Percentiles rank a stretch among this genome's conserved stretches.
These are phyloP conservation scores for Aegotheles bennettii DNA, from an alignment of 2,113 vertebrate genomes.

Conservation along the genomic window DNA sequence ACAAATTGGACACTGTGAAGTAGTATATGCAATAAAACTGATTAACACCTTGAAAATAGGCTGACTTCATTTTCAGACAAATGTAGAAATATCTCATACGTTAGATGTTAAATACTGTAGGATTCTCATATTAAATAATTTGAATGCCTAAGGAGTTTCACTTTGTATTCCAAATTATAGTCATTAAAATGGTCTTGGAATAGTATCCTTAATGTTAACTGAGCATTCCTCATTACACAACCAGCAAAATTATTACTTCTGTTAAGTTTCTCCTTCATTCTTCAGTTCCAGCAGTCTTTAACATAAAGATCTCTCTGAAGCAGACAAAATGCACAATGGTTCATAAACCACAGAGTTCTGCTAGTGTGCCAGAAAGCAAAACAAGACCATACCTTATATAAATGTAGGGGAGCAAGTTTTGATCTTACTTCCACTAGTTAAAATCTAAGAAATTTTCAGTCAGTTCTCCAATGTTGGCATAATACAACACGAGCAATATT, in stretches of 20 bases:
- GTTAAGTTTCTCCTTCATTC: neutral
- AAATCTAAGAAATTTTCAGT: neutral
- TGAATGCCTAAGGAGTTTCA: neutral
- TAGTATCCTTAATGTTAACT: slow-evolving; percentile 17
- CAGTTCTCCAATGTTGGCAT: neutral
- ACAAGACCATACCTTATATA: neutral
- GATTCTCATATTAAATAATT: neutral
- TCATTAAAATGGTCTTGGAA: slow-evolving; percentile 24
- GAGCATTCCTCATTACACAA: slow-evolving; percentile 8
- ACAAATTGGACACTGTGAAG: slow-evolving; percentile 9
- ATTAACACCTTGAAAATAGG: slow-evolving; percentile 23
- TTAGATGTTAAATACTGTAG: neutral
- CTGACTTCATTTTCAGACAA: slow-evolving; percentile 8
- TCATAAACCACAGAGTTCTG: neutral
- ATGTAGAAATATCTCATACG: slow-evolving; percentile 12
- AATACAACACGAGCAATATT: neutral
- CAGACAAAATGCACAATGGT: neutral
- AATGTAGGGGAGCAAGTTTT: neutral
- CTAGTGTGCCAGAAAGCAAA: neutral
- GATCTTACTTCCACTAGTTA: neutral
- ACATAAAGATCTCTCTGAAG: neutral
- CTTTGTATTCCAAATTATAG: slow-evolving; percentile 28
- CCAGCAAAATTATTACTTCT: slow-evolving; percentile 8
- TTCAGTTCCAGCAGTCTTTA: neutral
- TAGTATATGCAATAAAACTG: neutral